Conservation (phyloP, 23 tunicate genomes). For the Trididemnum clinides region DNA sequence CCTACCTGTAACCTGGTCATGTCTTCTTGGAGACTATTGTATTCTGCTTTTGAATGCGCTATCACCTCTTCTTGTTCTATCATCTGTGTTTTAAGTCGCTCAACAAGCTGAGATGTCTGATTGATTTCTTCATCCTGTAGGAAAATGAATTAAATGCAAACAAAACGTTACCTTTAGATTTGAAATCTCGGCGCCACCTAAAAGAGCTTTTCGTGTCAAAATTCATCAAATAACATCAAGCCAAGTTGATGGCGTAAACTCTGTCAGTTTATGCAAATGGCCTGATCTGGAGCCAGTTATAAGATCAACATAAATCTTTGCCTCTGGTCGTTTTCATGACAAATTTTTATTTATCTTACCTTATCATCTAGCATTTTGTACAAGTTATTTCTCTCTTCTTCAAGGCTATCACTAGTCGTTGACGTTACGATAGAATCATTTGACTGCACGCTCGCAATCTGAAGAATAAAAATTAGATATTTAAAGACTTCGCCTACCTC, state of each 20-base stretch:
- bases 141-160: background rate
- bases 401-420: conserved; percentile 53
- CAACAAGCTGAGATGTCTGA: conserved; percentile 70
- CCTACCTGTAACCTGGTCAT: conserved; percentile 64
- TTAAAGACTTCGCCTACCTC: no score
- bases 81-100: conserved; percentile 77
- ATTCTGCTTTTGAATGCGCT: conserved; percentile 65
- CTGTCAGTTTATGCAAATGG: no score
- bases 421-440: conserved; percentile 68
- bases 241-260: no score
- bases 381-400: conserved; percentile 80
- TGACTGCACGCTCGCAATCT: conserved; percentile 60
- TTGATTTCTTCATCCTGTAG: conserved; percentile 93
- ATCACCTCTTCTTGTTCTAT: conserved; percentile 86
- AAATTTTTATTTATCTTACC: conserved; percentile 17
- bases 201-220: no score
- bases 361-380: conserved; percentile 98
- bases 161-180: no score
- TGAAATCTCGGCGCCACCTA: no score
- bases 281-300: no score
- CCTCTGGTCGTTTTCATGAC: no score
- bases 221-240: no score
- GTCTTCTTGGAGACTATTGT: conserved; percentile 84
- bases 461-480: background rate
- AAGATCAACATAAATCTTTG: no score